phyloP scores from a whole-genome alignment of 2,888 invertebrate genomes.

The Stenolophus ochropezus region DNA sequence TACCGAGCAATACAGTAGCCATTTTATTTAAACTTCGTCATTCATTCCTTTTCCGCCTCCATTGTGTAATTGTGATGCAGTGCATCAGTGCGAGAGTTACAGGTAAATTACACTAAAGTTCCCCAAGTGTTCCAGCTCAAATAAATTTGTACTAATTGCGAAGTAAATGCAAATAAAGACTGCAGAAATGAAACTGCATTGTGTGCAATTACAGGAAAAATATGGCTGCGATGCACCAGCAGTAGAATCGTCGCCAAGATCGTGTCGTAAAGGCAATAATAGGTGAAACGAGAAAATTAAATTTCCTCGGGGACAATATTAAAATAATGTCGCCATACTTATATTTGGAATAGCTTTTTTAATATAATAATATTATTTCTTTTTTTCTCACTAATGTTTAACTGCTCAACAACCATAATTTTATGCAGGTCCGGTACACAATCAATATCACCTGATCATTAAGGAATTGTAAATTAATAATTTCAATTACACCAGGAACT shows the following conservation, averaged over 20 bases:
- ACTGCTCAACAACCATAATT: too few species aligned
- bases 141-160: conserved; percentile 37
- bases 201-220: conserved; percentile 22
- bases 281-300: neutral
- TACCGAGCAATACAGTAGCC: too few species aligned
- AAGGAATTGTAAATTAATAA: too few species aligned
- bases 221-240: neutral
- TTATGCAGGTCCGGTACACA: too few species aligned
- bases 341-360: too few species aligned
- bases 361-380: too few species aligned
- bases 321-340: too few species aligned
- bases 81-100: neutral
- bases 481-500: too few species aligned
- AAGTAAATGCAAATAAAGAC: conserved; percentile 44
- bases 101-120: conserved; percentile 29
- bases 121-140: neutral
- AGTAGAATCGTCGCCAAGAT: neutral
- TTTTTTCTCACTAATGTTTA: too few species aligned
- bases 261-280: neutral
- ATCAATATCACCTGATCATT: too few species aligned
- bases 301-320: neutral
- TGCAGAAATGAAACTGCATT: conserved; percentile 28
- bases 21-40: neutral
- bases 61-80: neutral
- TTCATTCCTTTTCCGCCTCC: neutral